Percentiles rank a stretch among this genome's conserved stretches.
These are phyloP conservation scores for Cheilosia variabilis DNA, from an alignment of 2,888 invertebrate genomes.

Conservation along the genomic window DNA sequence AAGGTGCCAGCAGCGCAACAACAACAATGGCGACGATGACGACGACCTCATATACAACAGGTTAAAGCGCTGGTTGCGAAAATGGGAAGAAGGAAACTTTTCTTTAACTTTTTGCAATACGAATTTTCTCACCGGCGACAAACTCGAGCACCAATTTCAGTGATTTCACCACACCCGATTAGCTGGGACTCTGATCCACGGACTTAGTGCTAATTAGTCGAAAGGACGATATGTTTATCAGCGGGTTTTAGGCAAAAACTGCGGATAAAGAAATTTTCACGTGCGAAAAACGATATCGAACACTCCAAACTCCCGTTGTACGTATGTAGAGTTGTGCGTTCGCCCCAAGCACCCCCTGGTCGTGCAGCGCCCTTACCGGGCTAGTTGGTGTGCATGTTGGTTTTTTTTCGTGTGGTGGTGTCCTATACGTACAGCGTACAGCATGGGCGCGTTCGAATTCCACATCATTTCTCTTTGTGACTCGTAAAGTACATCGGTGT, in stretches of 20 bases:
- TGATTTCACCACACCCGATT: constrained; percentile 55
- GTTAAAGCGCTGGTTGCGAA: constrained; percentile 43
- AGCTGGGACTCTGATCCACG: constrained; percentile 26
- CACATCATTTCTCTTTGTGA: constrained; percentile 41
- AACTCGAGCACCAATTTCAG: constrained; percentile 42
- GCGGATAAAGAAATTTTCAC: constrained; percentile 58
- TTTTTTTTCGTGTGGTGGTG: constrained; percentile 21
- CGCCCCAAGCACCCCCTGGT: constrained; percentile 3
- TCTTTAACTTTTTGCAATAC: constrained; percentile 41
- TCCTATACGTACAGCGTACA: constrained; percentile 20
- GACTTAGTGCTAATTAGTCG: constrained; percentile 37
- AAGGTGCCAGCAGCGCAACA: constrained; percentile 37
- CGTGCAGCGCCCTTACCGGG: neutral
- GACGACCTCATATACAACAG: constrained; percentile 67
- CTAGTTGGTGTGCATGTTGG: constrained; percentile 13
- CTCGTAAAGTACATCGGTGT: neutral
- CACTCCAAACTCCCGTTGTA: constrained; percentile 54
- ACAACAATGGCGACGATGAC: constrained; percentile 40
- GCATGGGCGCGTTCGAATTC: constrained; percentile 52
- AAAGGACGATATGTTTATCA: constrained; percentile 30
- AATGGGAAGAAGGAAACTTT: constrained; percentile 35
- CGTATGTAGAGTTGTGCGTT: constrained; percentile 36
- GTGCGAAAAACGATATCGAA: constrained; percentile 66
- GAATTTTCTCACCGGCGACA: constrained; percentile 36
- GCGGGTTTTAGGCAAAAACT: constrained; percentile 30